Evolutionary conservation across 2,113 vertebrate species (phyloP).

Genomic region (Agapornis roseicollis): DNA sequence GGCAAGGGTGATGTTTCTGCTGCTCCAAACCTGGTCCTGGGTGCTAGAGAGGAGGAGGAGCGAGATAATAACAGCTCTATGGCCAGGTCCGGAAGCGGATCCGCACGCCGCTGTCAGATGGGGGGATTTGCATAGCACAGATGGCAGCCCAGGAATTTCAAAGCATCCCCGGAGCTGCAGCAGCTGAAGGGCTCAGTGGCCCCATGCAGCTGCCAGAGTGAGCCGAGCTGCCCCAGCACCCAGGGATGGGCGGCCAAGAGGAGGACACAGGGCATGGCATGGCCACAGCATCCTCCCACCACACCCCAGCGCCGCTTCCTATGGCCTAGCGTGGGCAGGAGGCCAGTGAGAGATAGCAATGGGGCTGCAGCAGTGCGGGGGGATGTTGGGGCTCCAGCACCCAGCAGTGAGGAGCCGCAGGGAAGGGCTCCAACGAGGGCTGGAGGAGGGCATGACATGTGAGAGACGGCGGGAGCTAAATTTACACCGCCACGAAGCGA

Average conservation of each 20-base stretch:
- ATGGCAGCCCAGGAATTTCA: conserved; percentile 75
- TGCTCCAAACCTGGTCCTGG: neutral
- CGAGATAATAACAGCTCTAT: neutral
- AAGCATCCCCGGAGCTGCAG: conserved; percentile 58
- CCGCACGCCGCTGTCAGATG: neutral
- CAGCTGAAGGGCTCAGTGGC: conserved; percentile 55
- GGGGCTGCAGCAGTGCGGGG: neutral
- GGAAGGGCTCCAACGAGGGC: neutral
- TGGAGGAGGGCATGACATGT: conserved; percentile 22
- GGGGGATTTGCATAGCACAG: conserved; percentile 71
- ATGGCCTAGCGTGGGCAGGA: neutral
- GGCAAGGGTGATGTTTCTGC: neutral
- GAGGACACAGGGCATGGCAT: neutral
- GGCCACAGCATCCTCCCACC: accelerated
- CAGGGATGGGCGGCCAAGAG: neutral
- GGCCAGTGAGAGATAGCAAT: accelerated
- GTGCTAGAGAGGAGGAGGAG: neutral
- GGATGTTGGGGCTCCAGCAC: accelerated
- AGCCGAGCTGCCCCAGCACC: neutral
- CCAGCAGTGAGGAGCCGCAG: accelerated
- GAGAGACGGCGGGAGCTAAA: conserved; percentile 55
- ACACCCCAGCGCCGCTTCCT: neutral
- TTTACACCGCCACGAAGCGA: neutral
- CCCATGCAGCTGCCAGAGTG: neutral
- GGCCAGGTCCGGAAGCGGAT: conserved; percentile 16